Base-by-base conservation (phyloP, 64 coral and sea anemone species). In the Catalaphyllia jardinei region DNA sequence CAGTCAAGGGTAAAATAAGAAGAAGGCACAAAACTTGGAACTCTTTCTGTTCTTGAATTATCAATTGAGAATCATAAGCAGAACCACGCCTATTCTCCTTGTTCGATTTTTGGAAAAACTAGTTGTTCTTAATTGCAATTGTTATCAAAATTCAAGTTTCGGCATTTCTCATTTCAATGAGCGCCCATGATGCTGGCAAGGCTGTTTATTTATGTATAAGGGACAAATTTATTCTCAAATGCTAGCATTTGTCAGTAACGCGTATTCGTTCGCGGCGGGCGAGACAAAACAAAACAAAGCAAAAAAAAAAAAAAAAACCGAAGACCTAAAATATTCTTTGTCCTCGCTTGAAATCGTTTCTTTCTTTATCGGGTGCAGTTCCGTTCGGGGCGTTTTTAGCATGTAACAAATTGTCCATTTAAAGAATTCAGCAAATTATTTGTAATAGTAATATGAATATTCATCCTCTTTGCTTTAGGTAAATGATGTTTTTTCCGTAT, bases 401-500 rank as follows among this genome's bases (percentile, higher is more conserved):
- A 27, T 24, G 65, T 69, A 11, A 10, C 27, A n/a, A 24, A 29
- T 20, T 69, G 22, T 69, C 11, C 65, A n/a, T 69, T 28, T n/a
- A 29, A 15, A 24, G 22, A 28, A 11, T 85, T 83, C 18, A 83
- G 60, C 79, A 20, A 29, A 30, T 22, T 31, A 52, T 19, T 13
- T 16, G 22, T n/a, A 28, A 24, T 33, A 22, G 10, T 67, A n/a
- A 69, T 46, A 46, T 71, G 8, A 85, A 85, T 85, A 85, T 51
- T 71, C 71, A 85, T 51, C 6, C 19, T 65, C 35, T 28, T 51
- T 85, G 49, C 62, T 69, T 17, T 51, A 24, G 8, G 12, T 22
- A 22, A 85, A 31, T 85, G 31, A 71, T 46, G 42, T 85, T 85
- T 50, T 60, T 85, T 85, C 64, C 14, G 10, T 71, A 16, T 27